Percentiles rank a stretch among this genome's conserved stretches.
These are phyloP conservation scores for Dryas iulia DNA, from an alignment of 1,140 invertebrate species.

Conservation along the genomic window DNA sequence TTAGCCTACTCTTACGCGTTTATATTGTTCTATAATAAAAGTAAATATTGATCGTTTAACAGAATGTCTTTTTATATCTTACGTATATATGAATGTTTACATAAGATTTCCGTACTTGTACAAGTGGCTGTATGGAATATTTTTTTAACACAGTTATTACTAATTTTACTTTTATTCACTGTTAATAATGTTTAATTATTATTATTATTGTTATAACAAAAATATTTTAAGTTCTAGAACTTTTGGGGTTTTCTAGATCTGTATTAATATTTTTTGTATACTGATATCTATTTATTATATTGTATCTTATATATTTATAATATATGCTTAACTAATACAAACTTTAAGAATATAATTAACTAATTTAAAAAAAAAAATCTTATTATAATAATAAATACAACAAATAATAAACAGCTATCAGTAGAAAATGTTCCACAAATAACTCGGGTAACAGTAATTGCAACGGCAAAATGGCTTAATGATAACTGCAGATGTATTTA, in stretches of 20 bases:
- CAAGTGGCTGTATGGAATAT: neutral
- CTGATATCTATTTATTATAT: neutral
- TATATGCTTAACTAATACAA: neutral
- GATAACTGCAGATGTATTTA: neutral
- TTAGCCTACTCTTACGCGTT: no score
- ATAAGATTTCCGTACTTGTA: neutral
- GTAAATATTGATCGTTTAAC: no score
- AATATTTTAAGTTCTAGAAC: neutral
- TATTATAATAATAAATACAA: neutral
- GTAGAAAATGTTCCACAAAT: slow-evolving; percentile 7
- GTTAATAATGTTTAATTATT: no score
- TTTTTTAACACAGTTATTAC: neutral
- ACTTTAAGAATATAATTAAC: neutral
- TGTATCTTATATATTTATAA: neutral
- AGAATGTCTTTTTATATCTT: no score
- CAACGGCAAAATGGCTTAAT: slow-evolving; percentile 6
- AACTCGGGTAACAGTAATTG: slow-evolving; percentile 4
- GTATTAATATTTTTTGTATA: neutral
- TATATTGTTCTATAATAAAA: no score
- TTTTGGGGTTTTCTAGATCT: neutral
- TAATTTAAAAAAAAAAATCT: no score
- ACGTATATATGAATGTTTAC: neutral
- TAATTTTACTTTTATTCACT: neutral
- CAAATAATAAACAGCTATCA: neutral
- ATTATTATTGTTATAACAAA: neutral